Percentiles rank a stretch among this genome's conserved stretches.
Conservation (phyloP, 2,888 invertebrate genomes). For the Lampropteryx suffumata region DNA sequence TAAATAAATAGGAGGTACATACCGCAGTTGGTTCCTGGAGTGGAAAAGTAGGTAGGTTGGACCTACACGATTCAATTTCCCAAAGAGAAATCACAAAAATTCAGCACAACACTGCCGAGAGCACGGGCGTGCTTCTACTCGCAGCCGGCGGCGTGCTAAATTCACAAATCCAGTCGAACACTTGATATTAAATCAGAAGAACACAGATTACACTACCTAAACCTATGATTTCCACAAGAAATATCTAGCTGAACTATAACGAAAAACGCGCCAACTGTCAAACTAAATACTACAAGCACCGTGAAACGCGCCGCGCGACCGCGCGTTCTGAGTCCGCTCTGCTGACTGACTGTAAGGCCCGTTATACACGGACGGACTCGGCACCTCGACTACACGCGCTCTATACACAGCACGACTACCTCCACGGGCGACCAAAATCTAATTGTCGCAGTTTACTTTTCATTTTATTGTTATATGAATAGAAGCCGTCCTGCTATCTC, state of each 20-base stretch:
- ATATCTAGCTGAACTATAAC: constrained; percentile 65
- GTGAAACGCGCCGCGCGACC: constrained; percentile 69
- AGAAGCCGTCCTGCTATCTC: constrained; percentile 65
- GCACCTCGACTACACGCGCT: constrained; percentile 37
- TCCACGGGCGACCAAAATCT: constrained; percentile 49
- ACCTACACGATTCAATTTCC: constrained; percentile 62
- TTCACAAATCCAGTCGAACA: constrained; percentile 78
- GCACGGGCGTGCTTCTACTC: constrained; percentile 75
- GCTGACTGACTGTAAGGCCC: constrained; percentile 59
- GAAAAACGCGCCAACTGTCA: constrained; percentile 82
- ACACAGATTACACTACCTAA: constrained; percentile 80
- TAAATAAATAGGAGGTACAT: constrained; percentile 35
- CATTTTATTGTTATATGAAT: constrained; percentile 67
- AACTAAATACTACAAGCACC: constrained; percentile 82
- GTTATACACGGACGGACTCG: constrained; percentile 48
- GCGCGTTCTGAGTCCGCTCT: constrained; percentile 79
- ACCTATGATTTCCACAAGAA: constrained; percentile 78
- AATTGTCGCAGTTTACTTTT: constrained; percentile 69
- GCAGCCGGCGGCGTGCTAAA: constrained; percentile 74
- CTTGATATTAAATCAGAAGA: constrained; percentile 70
- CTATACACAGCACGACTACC: constrained; percentile 51
- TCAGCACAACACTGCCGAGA: constrained; percentile 69
- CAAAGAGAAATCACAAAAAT: constrained; percentile 73
- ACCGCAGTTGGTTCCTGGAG: constrained; percentile 65
- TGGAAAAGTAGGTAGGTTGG: too few relatives aligned